phyloP scores from a whole-genome alignment of 1,140 invertebrate genomes.

The Ectropis grisescens region DNA sequence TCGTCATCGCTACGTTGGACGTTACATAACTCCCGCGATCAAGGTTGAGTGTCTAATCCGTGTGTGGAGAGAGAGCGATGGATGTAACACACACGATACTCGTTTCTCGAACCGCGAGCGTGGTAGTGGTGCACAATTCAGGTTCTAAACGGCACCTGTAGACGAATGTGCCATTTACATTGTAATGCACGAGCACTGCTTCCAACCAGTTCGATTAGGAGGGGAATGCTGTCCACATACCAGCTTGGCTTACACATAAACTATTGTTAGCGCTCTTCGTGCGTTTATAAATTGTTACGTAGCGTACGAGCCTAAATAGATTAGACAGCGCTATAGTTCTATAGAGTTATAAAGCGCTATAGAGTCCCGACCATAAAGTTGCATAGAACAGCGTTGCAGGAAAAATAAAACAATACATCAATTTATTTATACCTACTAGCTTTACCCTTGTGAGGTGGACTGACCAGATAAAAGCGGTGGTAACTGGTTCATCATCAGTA shows the following conservation, averaged over 20 bases:
- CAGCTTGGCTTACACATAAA: slow-evolving; percentile 15
- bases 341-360: no score
- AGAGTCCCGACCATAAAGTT: no score
- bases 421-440: no score
- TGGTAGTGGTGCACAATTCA: slow-evolving; percentile 24
- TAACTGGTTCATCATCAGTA: no score
- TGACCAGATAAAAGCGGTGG: no score
- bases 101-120: slow-evolving; percentile 16
- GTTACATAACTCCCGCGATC: slow-evolving; percentile 7
- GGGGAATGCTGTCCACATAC: slow-evolving; percentile 50
- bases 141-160: slow-evolving; percentile 47
- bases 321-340: no score
- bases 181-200: slow-evolving; percentile 49
- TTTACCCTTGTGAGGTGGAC: no score
- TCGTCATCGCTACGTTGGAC: slow-evolving; percentile 4
- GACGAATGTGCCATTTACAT: slow-evolving; percentile 60
- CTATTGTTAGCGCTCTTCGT: no score
- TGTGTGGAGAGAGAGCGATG: slow-evolving; percentile 17
- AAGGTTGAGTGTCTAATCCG: not conserved
- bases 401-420: no score
- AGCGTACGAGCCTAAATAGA: no score
- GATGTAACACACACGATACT: slow-evolving; percentile 16
- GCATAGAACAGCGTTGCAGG: no score
- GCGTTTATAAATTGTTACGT: no score
- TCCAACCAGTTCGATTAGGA: slow-evolving; percentile 55